A percentile compares a stretch with the other conserved stretches of the same genome.
These are phyloP conservation scores for Agriopis leucophaearia DNA, from an alignment of 2,888 invertebrate genomes.

Conservation along the genomic window DNA sequence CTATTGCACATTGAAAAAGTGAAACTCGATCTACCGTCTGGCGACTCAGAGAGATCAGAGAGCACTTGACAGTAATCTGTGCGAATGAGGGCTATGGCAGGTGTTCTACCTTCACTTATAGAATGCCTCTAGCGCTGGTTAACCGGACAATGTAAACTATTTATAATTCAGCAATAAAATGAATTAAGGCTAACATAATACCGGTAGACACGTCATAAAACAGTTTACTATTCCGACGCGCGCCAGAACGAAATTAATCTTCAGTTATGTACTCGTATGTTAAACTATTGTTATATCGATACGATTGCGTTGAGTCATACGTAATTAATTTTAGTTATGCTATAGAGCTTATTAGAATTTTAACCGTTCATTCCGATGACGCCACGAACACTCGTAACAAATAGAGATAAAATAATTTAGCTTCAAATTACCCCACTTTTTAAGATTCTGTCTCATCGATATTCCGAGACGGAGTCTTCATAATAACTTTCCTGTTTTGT, in stretches of 20 bases:
- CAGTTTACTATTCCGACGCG: constrained; percentile 21
- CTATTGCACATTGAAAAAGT: constrained; percentile 38
- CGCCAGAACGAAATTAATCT: constrained; percentile 21
- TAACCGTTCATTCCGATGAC: constrained; percentile 46
- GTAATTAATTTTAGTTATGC: constrained; percentile 58
- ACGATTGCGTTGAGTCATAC: constrained; percentile 60
- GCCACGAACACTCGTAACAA: constrained; percentile 19
- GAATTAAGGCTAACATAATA: constrained; percentile 23
- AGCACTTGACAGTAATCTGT: constrained; percentile 27
- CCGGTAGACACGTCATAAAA: constrained; percentile 28
- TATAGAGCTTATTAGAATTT: constrained; percentile 57
- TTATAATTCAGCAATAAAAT: constrained; percentile 31
- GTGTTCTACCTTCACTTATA: constrained; percentile 27
- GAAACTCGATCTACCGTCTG: constrained; percentile 35
- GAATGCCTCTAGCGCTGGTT: constrained; percentile 21
- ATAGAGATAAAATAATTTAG: constrained; percentile 13
- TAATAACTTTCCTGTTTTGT: constrained; percentile 61
- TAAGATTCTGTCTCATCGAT: constrained; percentile 52
- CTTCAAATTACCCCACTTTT: constrained; percentile 15
- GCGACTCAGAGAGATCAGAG: constrained; percentile 19
- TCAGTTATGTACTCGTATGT: constrained; percentile 17
- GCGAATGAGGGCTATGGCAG: constrained; percentile 19
- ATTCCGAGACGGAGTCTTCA: constrained; percentile 56
- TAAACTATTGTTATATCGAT: constrained; percentile 62
- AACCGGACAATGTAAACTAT: constrained; percentile 31